phyloP scores from a whole-genome alignment of 2,888 invertebrate species.

The Trissonchulus sp. region DNA sequence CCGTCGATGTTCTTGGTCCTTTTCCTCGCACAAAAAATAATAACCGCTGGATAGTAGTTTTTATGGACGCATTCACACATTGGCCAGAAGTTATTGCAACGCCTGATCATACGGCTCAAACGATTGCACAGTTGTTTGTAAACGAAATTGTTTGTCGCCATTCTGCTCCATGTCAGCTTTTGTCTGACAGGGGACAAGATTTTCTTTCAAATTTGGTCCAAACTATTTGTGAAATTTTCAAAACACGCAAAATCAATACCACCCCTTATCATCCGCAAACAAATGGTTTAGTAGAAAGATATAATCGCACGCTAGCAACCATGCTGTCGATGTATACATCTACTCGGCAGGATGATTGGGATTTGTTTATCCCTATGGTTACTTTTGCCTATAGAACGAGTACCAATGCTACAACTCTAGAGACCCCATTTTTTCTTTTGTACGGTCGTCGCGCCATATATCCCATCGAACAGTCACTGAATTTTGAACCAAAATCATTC shows the following conservation, averaged over 20 bases:
- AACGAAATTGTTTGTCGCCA: background rate
- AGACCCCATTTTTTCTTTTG: background rate
- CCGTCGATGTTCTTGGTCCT: background rate
- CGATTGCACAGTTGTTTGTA: background rate
- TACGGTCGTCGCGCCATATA: background rate
- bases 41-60: background rate
- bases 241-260: background rate
- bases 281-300: background rate
- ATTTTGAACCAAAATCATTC: background rate
- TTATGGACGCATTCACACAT: background rate
- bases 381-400: no score
- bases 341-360: slow-evolving; percentile 40
- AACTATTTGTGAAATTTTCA: background rate
- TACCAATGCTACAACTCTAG: no score
- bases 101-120: background rate
- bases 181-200: background rate
- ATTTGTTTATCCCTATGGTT: no score
- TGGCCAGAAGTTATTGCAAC: background rate
- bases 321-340: background rate
- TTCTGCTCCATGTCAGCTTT: background rate
- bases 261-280: background rate
- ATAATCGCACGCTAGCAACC: background rate
- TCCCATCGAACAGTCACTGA: background rate
- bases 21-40: background rate
- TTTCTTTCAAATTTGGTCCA: background rate